These are phyloP conservation scores for Orthochromis indermauri DNA, from an alignment of 2,113 vertebrate species.

Conservation along the genomic window DNA sequence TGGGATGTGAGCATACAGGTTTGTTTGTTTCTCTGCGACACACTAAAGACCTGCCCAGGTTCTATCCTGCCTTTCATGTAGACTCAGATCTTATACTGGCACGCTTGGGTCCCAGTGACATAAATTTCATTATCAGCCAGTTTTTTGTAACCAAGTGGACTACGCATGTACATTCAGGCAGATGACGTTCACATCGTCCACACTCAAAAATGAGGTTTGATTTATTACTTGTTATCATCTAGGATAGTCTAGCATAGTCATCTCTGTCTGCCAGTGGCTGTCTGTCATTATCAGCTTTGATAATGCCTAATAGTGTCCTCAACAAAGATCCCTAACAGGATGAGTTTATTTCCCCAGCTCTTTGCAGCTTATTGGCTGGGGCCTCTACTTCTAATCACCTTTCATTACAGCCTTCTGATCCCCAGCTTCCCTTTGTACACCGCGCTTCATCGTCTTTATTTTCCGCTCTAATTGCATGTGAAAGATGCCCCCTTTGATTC, in stretches of 20 bases:
- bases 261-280: slow-evolving; percentile 19
- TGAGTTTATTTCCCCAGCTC: slow-evolving; percentile 46
- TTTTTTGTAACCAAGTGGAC: neutral
- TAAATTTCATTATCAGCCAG: neutral
- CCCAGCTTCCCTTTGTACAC: slow-evolving; percentile 79
- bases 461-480: slow-evolving; percentile 90
- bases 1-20: neutral
- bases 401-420: slow-evolving; percentile 89
- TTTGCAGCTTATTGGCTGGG: slow-evolving; percentile 50
- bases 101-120: neutral
- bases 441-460: slow-evolving; percentile 90
- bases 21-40: neutral
- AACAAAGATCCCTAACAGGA: slow-evolving; percentile 69
- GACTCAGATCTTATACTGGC: neutral
- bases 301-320: slow-evolving; percentile 64
- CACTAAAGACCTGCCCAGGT: neutral
- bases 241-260: neutral
- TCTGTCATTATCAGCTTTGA: slow-evolving; percentile 60
- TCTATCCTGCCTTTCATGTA: neutral
- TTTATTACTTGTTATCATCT: neutral
- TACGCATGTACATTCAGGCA: neutral
- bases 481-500: slow-evolving; percentile 93
- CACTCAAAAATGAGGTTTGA: neutral
- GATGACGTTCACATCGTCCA: neutral
- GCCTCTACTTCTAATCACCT: slow-evolving; percentile 80